These are phyloP conservation scores for Polyodon spathula DNA, from an alignment of 2,113 vertebrate species.

Conservation along the genomic window DNA sequence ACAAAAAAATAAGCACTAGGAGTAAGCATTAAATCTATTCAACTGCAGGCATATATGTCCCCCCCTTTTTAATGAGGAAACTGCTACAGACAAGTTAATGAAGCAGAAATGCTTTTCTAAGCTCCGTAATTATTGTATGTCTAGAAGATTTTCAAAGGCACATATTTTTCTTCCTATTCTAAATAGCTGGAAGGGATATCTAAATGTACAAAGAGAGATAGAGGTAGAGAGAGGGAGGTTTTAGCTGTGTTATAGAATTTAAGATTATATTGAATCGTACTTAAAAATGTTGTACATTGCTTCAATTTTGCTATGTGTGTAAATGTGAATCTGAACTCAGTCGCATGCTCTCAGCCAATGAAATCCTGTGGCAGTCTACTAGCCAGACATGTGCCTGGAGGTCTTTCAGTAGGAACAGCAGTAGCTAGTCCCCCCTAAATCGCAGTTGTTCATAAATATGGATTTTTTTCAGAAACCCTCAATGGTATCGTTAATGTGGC, in stretches of 20 bases:
- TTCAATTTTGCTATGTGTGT: too few species aligned
- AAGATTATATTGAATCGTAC: too few species aligned
- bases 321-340: too few species aligned
- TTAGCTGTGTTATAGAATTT: too few species aligned
- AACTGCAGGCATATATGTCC: conserved; percentile 33
- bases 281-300: too few species aligned
- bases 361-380: conserved; percentile 35
- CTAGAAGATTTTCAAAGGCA: conserved; percentile 39
- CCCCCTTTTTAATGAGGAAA: conserved; percentile 52
- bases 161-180: not conserved
- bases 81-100: conserved; percentile 51
- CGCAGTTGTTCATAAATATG: conserved; percentile 74
- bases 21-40: too few species aligned
- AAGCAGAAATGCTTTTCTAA: conserved; percentile 51
- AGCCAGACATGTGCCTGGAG: conserved; percentile 40
- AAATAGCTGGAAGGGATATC: not conserved
- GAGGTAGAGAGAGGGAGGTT: not conserved
- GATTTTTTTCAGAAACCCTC: conserved; percentile 46
- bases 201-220: not conserved
- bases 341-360: conserved; percentile 33
- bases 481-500: conserved; percentile 59
- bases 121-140: conserved; percentile 42
- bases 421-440: conserved; percentile 35
- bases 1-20: too few species aligned
- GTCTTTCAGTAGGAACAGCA: conserved; percentile 43